A percentile compares a stretch with the other conserved stretches of the same genome.
These are phyloP conservation scores for Lepus americanus DNA, from an alignment of 2,113 vertebrate genomes.

Conservation along the genomic window DNA sequence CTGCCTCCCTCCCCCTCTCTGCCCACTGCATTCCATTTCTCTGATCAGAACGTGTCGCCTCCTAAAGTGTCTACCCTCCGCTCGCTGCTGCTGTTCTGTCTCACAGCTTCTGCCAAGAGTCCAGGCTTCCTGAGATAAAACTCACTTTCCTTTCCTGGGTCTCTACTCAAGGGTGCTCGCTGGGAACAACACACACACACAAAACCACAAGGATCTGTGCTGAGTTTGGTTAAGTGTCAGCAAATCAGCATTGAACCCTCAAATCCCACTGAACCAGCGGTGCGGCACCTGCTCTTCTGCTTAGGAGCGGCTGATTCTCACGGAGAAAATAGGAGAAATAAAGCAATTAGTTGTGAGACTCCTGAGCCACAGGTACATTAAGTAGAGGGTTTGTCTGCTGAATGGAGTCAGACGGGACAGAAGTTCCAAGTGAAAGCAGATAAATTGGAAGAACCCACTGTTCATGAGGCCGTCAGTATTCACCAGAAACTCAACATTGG, in stretches of 20 bases:
- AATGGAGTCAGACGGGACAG: neutral
- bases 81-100: neutral
- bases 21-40: neutral
- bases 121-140: neutral
- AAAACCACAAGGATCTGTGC: neutral
- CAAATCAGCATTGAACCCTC: neutral
- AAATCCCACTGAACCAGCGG: no score
- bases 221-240: neutral
- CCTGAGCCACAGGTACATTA: rapidly evolving
- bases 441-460: neutral
- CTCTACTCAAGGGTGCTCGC: neutral
- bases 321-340: neutral
- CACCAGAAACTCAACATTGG: neutral
- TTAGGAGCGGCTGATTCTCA: neutral
- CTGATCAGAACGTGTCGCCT: neutral
- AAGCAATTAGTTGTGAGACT: neutral
- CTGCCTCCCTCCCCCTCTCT: neutral
- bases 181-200: neutral
- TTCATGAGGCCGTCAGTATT: no score
- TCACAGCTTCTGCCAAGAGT: neutral
- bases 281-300: neutral
- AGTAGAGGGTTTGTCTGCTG: neutral
- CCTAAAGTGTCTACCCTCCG: neutral
- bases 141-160: neutral
- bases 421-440: neutral